Evolutionary conservation across 2,888 invertebrate genomes (phyloP).

Genomic region (Oxycera nigricornis): DNA sequence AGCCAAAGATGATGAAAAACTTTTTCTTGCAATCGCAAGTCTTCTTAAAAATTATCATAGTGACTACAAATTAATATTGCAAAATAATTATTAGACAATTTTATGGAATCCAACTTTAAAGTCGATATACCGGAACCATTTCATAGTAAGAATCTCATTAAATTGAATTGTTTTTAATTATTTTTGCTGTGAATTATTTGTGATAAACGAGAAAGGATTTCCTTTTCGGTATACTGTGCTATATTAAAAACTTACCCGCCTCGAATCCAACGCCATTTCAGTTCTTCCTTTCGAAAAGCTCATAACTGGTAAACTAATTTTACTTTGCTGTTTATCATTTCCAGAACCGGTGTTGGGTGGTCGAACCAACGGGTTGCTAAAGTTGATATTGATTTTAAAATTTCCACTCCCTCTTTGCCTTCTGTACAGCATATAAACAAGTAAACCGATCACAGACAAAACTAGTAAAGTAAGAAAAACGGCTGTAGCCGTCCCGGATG

Average conservation of each 20-base stretch:
- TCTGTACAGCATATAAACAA: conserved; percentile 57
- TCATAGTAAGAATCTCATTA: too few species aligned
- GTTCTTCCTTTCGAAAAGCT: conserved; percentile 49
- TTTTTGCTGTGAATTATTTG: too few species aligned
- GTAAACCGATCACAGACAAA: conserved; percentile 46
- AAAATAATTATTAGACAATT: too few species aligned
- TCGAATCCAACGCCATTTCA: not conserved
- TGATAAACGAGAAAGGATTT: too few species aligned
- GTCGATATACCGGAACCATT: too few species aligned
- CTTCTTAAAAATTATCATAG: too few species aligned
- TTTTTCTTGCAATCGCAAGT: too few species aligned
- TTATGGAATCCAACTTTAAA: too few species aligned
- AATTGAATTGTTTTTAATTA: too few species aligned
- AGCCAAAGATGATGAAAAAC: too few species aligned
- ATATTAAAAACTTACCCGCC: conserved; percentile 9
- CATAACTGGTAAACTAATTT: conserved; percentile 51
- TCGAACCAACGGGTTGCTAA: conserved; percentile 61
- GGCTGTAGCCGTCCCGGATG: conserved; percentile 40
- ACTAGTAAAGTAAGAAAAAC: conserved; percentile 47
- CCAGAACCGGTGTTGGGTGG: conserved; percentile 44
- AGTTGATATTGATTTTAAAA: conserved; percentile 61
- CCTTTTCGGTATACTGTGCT: too few species aligned
- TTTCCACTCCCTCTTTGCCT: conserved; percentile 63
- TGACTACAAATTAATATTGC: too few species aligned
- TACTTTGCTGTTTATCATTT: not conserved